Evolutionary conservation across 2,113 vertebrate genomes (phyloP).

Genomic region (Saccopteryx bilineata): DNA sequence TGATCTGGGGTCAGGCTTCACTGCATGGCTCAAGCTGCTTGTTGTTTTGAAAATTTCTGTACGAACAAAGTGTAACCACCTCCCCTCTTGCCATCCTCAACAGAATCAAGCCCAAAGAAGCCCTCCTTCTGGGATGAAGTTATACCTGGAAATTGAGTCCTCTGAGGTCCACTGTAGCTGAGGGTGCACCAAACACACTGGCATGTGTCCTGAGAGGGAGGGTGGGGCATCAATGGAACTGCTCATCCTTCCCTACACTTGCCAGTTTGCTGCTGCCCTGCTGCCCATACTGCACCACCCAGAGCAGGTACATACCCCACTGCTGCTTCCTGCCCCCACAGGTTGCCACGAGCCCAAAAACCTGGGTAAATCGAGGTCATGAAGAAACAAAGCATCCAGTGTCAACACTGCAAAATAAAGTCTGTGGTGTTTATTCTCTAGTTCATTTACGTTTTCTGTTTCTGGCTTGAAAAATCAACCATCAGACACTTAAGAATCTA

Average conservation of each 20-base stretch:
- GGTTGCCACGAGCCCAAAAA: not conserved
- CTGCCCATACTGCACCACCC: not conserved
- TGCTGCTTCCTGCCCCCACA: rapidly evolving
- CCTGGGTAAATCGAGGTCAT: not conserved
- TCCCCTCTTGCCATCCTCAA: not conserved
- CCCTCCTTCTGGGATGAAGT: not conserved
- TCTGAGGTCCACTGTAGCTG: not conserved
- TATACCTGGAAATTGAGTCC: not conserved
- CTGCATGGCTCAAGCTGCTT: not conserved
- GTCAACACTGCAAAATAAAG: not conserved
- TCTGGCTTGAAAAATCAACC: not conserved
- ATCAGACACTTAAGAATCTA: not conserved
- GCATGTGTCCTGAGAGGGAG: not conserved
- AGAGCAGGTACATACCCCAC: not conserved
- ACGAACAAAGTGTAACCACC: not conserved
- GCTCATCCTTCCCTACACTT: rapidly evolving
- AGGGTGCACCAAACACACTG: not conserved
- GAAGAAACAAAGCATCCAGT: not conserved
- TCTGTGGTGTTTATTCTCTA: not conserved
- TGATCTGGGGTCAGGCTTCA: no score
- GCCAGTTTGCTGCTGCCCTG: no score
- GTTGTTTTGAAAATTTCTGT: not conserved
- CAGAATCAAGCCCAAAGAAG: not conserved
- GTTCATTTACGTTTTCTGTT: not conserved
- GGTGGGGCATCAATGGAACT: no score